A percentile compares a stretch with the other conserved stretches of the same genome.
Evolutionary conservation across 2,888 invertebrate genomes (phyloP).

Genomic region (Lasioglossum leucozonium): DNA sequence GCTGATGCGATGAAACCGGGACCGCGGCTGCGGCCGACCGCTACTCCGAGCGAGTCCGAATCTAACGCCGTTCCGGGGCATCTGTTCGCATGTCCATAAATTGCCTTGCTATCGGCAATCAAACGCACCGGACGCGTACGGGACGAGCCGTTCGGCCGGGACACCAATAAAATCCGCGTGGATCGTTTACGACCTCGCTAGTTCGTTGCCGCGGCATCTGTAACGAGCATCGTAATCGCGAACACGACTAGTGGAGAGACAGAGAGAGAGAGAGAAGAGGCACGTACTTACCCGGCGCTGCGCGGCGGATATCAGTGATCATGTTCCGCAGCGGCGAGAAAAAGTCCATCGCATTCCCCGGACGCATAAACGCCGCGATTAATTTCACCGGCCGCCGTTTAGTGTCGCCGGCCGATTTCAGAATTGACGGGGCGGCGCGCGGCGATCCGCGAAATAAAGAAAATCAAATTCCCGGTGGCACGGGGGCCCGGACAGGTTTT

Average conservation of each 20-base stretch:
- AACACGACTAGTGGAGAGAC: not conserved
- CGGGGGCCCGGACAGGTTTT: conserved; percentile 32
- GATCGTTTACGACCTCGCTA: conserved; percentile 38
- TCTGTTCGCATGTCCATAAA: conserved; percentile 1
- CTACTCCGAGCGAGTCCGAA: not conserved
- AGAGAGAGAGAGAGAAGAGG: too few relatives aligned
- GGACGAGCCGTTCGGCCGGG: not conserved
- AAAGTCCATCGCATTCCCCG: conserved; percentile 56
- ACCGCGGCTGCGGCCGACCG: not conserved
- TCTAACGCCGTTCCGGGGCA: conserved; percentile 3
- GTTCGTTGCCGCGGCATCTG: conserved; percentile 13
- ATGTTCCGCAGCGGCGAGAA: not conserved
- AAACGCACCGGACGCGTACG: not conserved
- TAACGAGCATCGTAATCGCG: conserved; percentile 11
- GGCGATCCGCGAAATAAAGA: conserved; percentile 13
- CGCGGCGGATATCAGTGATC: conserved; percentile 4
- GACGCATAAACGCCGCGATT: conserved; percentile 59
- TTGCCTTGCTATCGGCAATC: not conserved
- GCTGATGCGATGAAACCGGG: not conserved
- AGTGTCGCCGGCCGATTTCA: conserved; percentile 24
- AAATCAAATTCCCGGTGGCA: not conserved
- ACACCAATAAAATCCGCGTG: conserved; percentile 22
- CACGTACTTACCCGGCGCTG: not conserved
- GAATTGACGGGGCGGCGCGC: conserved; percentile 29
- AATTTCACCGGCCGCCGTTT: conserved; percentile 53